Evolutionary conservation across 1,140 invertebrate genomes (phyloP), one percentile per base, ranked within the genome.

Genomic region (Bemisia tabaci): DNA sequence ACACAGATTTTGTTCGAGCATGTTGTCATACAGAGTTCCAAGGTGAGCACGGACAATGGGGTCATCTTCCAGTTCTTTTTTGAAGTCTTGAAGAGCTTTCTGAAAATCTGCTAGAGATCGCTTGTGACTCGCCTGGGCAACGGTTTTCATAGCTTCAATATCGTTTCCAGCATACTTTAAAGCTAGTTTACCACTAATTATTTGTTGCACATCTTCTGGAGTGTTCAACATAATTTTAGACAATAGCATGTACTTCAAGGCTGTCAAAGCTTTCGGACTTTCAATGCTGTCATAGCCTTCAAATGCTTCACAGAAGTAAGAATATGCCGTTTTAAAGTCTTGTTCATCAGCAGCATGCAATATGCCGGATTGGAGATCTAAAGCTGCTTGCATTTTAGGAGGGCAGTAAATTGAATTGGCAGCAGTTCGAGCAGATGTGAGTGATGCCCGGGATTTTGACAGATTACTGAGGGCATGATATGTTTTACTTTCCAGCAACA

Each of bases 241-340:
- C 62, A 99, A 77, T 67, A 99, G 83, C 97, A 99, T 99, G 78
- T 99, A 99, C 76, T 99, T 99, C 1, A 99, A 80, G 23, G 94
- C 92, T 59, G 87, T 91, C 1, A 98, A 77, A 12, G 97, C 96
- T 78, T 94, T 96, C 17, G 87, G 86, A 73, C 84, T 88, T 74
- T 97, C 94, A 22, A 96, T 90, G 71, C 93, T 95, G 78, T 99
- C 95, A 79, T 96, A 98, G 69, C 95, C 95, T 83, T 99, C 97
- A 80, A 99, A 99, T 48, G 97, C 97, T 83, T 99, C 97, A 80
- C 98, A 99, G 77, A 99, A 99, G 77, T 99, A 99, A 58, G 97
- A 99, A 78, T 97, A 99, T 48, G 97, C 97, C 71, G 97, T 99
- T 83, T 99, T 99, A 77, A 99, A 99, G 76, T 99, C 97, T 74